These are phyloP conservation scores for Pachypsylla venusta DNA, from an alignment of 1,140 invertebrate species.

Conservation along the genomic window DNA sequence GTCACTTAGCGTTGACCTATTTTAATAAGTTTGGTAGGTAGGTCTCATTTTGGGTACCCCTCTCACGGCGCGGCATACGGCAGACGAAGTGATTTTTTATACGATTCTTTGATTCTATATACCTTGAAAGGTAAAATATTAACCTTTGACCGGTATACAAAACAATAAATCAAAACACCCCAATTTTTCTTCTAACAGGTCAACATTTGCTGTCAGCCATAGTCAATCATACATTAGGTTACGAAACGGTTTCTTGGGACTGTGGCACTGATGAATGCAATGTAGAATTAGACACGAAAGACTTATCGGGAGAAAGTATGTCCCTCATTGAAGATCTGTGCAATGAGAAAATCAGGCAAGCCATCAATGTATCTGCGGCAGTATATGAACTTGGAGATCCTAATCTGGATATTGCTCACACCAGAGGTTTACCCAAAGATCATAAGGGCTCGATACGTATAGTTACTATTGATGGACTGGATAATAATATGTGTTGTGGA, in stretches of 20 bases:
- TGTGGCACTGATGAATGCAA: constrained; percentile 49
- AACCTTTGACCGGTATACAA: too few relatives aligned
- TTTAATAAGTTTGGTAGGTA: too few relatives aligned
- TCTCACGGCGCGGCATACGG: too few relatives aligned
- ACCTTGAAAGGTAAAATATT: too few relatives aligned
- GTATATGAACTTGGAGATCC: constrained; percentile 44
- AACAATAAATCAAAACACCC: not conserved
- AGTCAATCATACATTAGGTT: constrained; percentile 48
- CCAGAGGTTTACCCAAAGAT: constrained; percentile 57
- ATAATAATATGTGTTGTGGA: constrained; percentile 71
- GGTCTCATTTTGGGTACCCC: too few relatives aligned
- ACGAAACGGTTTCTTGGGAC: constrained; percentile 61
- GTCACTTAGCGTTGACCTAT: too few relatives aligned
- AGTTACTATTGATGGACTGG: constrained; percentile 51
- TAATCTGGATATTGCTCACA: constrained; percentile 40
- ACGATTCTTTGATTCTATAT: too few relatives aligned
- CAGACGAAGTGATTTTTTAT: too few relatives aligned
- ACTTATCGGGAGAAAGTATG: constrained; percentile 36
- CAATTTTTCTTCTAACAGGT: constrained; percentile 33
- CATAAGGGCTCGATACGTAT: constrained; percentile 54
- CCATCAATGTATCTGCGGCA: constrained; percentile 41
- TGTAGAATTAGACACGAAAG: constrained; percentile 41
- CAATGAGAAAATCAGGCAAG: constrained; percentile 49
- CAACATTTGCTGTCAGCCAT: constrained; percentile 73
- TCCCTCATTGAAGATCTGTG: constrained; percentile 40